Evolutionary conservation across 2,113 vertebrate species (phyloP).

Genomic region (Vicugna pacos): DNA sequence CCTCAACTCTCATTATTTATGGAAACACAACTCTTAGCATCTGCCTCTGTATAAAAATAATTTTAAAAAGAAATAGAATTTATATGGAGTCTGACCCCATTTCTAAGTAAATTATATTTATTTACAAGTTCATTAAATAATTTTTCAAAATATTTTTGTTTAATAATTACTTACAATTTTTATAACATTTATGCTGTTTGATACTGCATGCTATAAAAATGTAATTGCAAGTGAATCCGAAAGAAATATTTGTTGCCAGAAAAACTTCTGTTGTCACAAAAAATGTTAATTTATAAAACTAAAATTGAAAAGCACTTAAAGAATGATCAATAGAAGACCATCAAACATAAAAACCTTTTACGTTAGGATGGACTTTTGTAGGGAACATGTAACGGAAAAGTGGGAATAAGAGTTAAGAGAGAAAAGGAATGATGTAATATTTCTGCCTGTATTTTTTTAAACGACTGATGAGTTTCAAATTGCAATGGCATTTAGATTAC

Average conservation of each 20-base stretch:
- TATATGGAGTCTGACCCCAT: neutral
- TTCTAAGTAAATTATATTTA: neutral
- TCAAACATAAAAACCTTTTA: conserved; percentile 6
- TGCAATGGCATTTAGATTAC: neutral
- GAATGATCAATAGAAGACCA: neutral
- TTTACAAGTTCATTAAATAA: neutral
- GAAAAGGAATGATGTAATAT: neutral
- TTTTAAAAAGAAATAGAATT: neutral
- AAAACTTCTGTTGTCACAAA: neutral
- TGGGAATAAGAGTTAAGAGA: neutral
- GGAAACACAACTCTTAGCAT: neutral
- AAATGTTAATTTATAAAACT: neutral
- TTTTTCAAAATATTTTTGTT: neutral
- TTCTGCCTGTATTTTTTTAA: neutral
- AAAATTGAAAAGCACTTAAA: conserved; percentile 4
- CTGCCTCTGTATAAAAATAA: neutral
- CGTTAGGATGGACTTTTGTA: neutral
- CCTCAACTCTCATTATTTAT: neutral
- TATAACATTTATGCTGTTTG: neutral
- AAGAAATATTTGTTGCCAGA: neutral
- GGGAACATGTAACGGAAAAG: neutral
- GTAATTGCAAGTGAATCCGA: neutral
- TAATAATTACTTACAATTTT: neutral
- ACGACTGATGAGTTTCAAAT: neutral
- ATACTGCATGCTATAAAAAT: neutral